Evolutionary conservation across 2,797 vertebrate genomes (phyloP), one percentile per base, ranked within the genome.

Genomic region (Chaunax sp.): DNA sequence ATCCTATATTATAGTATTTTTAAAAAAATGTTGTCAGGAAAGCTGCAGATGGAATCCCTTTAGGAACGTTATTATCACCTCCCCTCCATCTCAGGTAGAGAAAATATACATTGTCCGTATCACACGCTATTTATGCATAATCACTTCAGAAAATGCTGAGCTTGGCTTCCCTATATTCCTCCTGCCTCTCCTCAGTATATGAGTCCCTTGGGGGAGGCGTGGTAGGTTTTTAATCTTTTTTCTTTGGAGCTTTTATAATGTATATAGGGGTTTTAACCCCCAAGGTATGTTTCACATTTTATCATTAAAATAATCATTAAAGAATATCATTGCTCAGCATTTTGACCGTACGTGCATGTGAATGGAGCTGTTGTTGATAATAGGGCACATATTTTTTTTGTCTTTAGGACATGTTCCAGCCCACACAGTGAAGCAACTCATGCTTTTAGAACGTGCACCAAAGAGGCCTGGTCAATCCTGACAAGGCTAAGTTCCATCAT

Each of bases 111-210:
- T 30, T 3, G 16, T 15, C 26, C 46, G 38, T 16, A 5, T 45
- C 8, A 14, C 57, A 53, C 30, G 25, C 51, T 64, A 50, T 77
- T 79, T 73, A 69, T 72, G 47, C 53, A 68, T 54, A 73, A 80
- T 53, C 60, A 72, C 65, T 57, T 3, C 5, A 77, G 69, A 79
- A 87, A 89, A 58, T 46, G 89, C 90, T 88, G 84, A 82, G 77
- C 58, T 58, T 5, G 4, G 46, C 52, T 52, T 75, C 80, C 52
- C 23, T 5, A 6, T 5, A 6, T 16, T 20, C 46, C 58, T 38
- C 30, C n/a, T 30, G 19, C 44, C 16, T 64, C 60, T 57, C 41
- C 47, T 23, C 43, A 69, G 47, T 57, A 67, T 60, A 81, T 14
- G 45, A 66, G 51, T 64, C 82, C 86, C 84, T 37, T 14, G 69